Percentiles rank a stretch among this genome's conserved stretches.
phyloP scores from a whole-genome alignment of 2,797 vertebrate genomes.

The Falco peregrinus region DNA sequence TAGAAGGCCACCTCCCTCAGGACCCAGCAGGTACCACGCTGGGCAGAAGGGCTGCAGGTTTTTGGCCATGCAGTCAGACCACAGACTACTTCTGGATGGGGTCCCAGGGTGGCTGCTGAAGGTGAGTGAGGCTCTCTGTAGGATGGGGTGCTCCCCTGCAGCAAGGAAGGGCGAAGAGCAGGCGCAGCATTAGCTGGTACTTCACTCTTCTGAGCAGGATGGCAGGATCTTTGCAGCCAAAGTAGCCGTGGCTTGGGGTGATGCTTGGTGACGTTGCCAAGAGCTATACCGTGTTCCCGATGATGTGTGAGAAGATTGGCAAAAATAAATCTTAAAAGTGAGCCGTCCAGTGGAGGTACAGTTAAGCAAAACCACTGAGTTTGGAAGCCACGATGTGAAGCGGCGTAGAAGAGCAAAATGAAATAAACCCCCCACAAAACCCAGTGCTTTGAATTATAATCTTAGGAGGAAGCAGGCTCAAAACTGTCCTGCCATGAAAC shows the following conservation, averaged over 20 bases:
- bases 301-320: rapidly evolving
- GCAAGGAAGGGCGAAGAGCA: not conserved
- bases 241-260: not conserved
- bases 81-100: not conserved
- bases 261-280: rapidly evolving
- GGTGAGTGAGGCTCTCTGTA: not conserved
- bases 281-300: rapidly evolving
- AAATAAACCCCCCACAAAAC: not conserved
- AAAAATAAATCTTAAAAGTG: not conserved
- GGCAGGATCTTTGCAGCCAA: rapidly evolving
- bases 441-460: not conserved
- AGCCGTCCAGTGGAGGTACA: not conserved
- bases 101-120: not conserved
- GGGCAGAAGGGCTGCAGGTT: not conserved
- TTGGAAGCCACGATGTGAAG: not conserved
- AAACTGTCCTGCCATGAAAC: not conserved
- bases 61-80: not conserved
- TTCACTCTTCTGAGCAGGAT: not conserved
- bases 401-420: not conserved
- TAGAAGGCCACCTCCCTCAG: not conserved
- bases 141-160: not conserved
- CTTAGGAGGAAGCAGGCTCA: not conserved
- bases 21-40: not conserved
- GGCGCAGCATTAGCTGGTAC: not conserved
- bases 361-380: not conserved